Evolutionary conservation across 1,140 invertebrate species (phyloP), one percentile per base, ranked within the genome.

Genomic region (Tribolium madens): DNA sequence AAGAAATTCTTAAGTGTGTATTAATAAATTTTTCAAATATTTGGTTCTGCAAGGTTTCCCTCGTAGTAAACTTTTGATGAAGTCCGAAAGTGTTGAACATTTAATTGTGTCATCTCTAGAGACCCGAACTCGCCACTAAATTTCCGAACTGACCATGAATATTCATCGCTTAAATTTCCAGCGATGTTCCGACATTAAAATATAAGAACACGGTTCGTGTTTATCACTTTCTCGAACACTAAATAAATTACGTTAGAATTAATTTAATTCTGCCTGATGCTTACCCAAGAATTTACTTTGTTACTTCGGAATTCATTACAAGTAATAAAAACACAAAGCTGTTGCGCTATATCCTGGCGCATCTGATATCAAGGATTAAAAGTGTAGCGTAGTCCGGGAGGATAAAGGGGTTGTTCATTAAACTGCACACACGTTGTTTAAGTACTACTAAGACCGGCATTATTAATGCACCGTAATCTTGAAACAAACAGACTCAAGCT

Each of bases 361-460:
- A 50, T 72, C 50, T 72, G 70, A 72, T 48, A 72, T 72, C 70
- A 26, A 36, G 46, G 70, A 72, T 72, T 72, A 72, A 72, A 72
- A 72, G 70, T 72, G 26, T 50, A 18, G 26, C 70, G 12, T 3
- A 21, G 47, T 50, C 18, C 68, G 42, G 36, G 9, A 26, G 70
- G 70, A 72, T 72, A 72, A 72, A 72, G 70, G 21, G 70, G 46
- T 52, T 72, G 70, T 72, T 72, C 70, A 52, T 72, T 72, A 50
- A 72, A 72, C 13, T 72, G 70, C 70, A 72, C 70, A 72, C 17
- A 33, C 57, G 26, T 21, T 72, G 70, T 52, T 72, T 33, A 50
- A 50, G 21, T 50, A 72, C 46, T 52, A 15, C 18, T 72, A 21
- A 52, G 46, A 33, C 70, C 50, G 6, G 46, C 47, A 52, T 48